Evolutionary conservation across 2,888 invertebrate species (phyloP).

Genomic region (Gisinianus flammeolus): DNA sequence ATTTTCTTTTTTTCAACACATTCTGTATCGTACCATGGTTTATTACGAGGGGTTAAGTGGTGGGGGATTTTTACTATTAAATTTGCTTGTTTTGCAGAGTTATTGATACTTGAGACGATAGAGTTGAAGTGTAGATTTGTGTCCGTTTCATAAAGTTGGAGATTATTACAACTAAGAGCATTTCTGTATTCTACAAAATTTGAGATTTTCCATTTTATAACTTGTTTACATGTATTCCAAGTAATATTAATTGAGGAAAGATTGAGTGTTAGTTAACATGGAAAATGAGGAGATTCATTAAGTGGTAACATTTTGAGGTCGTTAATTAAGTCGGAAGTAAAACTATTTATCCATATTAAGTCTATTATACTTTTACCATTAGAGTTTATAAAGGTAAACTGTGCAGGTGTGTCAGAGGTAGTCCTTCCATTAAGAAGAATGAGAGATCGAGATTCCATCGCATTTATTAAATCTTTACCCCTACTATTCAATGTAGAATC

Average conservation of each 20-base stretch:
- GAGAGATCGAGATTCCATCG: no score
- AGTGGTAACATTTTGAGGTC: neutral
- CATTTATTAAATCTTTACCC: no score
- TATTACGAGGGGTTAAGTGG: no score
- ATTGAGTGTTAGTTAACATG: neutral
- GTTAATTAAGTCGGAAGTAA: neutral
- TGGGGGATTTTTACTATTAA: no score
- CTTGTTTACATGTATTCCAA: no score
- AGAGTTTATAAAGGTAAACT: neutral
- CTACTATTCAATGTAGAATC: no score
- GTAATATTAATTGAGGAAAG: no score
- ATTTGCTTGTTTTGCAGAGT: no score
- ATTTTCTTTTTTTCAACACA: no score
- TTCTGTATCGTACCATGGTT: no score
- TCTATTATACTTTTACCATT: neutral
- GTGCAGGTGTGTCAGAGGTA: neutral
- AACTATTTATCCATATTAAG: neutral
- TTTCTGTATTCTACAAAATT: no score
- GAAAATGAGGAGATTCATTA: neutral
- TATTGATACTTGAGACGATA: neutral
- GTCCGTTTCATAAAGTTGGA: neutral
- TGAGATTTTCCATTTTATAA: neutral
- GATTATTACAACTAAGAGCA: neutral
- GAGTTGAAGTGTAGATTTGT: neutral
- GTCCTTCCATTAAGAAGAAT: neutral